Evolutionary conservation across 1,140 invertebrate species (phyloP), one percentile per base, ranked within the genome.

Genomic region (Tetranychus cinnabarinus): DNA sequence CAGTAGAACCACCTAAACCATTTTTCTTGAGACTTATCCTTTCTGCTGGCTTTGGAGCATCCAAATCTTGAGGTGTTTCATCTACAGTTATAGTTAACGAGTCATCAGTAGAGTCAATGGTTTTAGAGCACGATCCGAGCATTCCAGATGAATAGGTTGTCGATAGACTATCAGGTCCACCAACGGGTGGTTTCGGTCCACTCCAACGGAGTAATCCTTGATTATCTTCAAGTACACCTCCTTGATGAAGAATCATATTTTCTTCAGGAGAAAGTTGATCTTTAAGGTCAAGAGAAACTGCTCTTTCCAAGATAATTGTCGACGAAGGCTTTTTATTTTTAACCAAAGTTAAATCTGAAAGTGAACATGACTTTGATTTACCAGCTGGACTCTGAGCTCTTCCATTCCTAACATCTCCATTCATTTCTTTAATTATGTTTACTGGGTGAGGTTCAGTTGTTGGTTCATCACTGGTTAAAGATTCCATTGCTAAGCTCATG

Each of bases 261-360:
- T 48, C 59, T 35, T 60, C 59, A 6, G 59, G 59, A 3, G 34
- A 33, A 60, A 12, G n/a, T 50, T 60, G 46, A 15, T n/a, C 47
- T 12, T 50, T 70, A 68, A 87, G 81, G 63, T 87, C 85, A 12
- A 87, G 70, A 65, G 84, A 87, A 67, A 86, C 82, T 0, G 85
- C 84, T 63, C 85, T 76, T 72, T 87, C 84, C 33, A 87, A 34
- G 79, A 62, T 8, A 56, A 66, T 31, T 82, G 42, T 68, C 70
- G 54, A 65, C 69, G 65, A 62, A 72, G 73, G 3, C 77, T 73
- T 64, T 83, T 81, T 63, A 85, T 79, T 69, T 23, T 10, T 34
- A 13, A n/a, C 55, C 12, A 80, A 81, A 0, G 83, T 84, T 39
- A 87, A 71, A 70, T 87, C 85, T 3, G 84, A 84, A 2, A 86